Evolutionary conservation across 1,140 invertebrate genomes (phyloP), one percentile per base, ranked within the genome.

Genomic region (Elymnias hypermnestra): DNA sequence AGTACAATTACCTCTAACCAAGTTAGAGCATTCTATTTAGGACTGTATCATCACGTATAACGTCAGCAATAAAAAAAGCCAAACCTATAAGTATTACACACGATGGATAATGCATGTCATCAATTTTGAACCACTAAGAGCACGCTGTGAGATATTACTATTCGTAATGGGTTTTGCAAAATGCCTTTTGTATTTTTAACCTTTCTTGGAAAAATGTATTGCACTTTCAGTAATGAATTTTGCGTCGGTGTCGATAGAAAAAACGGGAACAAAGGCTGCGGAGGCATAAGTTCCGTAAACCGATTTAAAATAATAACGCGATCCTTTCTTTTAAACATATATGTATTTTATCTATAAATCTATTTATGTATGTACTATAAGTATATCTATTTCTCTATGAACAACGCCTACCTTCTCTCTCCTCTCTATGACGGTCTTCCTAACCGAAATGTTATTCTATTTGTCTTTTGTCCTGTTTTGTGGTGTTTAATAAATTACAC

Each of bases 41-140:
- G n/a, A n/a, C n/a, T n/a, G n/a, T n/a, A n/a, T n/a, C n/a, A n/a
- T n/a, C n/a, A n/a, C n/a, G n/a, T n/a, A n/a, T n/a, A n/a, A n/a
- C n/a, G n/a, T n/a, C n/a, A n/a, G n/a, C n/a, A n/a, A n/a, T n/a
- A n/a, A n/a, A n/a, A n/a, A n/a, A 15, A 17, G 8, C 14, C 13
- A 39, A 40, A 49, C 5, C 37, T 54, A 50, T 45, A 31, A 31
- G 25, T 53, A 49, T 52, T 46, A 54, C 63, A 62, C 63, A 56
- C 58, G 47, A 60, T 53, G 37, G 3, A 7, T 21, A 10, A 29
- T 48, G 48, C 15, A 15, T 33, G 29, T 33, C 31, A 14, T 8
- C 8, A 9, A 39, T 23, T 31, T 12, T 36, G 29, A 15, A 45
- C 18, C 52, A 37, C 41, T 40, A 49, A 43, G 31, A 44, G 36